A percentile compares a stretch with the other conserved stretches of the same genome.
Evolutionary conservation across 2,888 invertebrate genomes (phyloP).

Genomic region (Thyatira batis): DNA sequence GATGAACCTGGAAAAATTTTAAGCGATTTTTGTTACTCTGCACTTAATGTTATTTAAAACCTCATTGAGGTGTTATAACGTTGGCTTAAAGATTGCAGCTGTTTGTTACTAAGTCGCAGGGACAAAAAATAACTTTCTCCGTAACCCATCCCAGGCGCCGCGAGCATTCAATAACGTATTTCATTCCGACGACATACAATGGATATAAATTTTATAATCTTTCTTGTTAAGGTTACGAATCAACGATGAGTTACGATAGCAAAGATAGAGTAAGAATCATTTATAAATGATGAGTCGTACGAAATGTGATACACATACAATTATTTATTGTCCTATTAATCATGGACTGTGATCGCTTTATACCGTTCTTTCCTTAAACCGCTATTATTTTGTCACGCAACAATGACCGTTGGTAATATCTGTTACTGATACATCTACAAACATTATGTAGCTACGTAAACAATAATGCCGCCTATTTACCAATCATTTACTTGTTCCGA

Average conservation of each 20-base stretch:
- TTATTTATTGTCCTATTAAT: neutral
- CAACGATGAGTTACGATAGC: neutral
- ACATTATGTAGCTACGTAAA: neutral
- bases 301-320: neutral
- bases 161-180: neutral
- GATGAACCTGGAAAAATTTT: neutral
- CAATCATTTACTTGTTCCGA: neutral
- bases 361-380: neutral
- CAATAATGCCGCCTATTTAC: neutral
- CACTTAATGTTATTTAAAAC: neutral
- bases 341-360: neutral
- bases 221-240: neutral
- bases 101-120: slow-evolving; percentile 3
- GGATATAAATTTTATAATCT: slow-evolving; percentile 1
- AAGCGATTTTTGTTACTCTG: neutral
- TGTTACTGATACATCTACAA: neutral
- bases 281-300: neutral
- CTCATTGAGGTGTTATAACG: neutral
- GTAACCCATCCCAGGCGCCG: neutral
- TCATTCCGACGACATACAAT: neutral
- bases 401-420: neutral
- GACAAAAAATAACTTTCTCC: slow-evolving; percentile 24
- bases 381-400: neutral
- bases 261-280: neutral
- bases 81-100: neutral